Evolutionary conservation across 2,888 invertebrate genomes (phyloP).

Genomic region (Drosophila pseudotakahashii): DNA sequence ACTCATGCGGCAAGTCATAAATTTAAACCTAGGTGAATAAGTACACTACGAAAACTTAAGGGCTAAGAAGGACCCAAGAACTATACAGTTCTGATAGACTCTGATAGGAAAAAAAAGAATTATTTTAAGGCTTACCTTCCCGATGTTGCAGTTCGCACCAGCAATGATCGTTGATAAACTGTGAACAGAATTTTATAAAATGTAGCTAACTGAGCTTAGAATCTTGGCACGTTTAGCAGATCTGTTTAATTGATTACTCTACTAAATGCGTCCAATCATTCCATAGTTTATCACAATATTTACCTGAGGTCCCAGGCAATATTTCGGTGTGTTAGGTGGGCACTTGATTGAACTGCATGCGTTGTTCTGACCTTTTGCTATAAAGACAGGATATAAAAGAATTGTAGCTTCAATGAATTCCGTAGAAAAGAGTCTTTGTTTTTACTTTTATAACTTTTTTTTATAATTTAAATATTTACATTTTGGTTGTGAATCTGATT

Average conservation of each 20-base stretch:
- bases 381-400: not conserved
- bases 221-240: too few relatives aligned
- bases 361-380: slow-evolving; percentile 50
- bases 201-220: too few relatives aligned
- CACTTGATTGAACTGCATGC: slow-evolving; percentile 80
- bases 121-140: slow-evolving; percentile 73
- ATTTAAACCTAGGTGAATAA: slow-evolving; percentile 25
- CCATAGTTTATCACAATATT: not conserved
- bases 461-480: too few relatives aligned
- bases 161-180: slow-evolving; percentile 84
- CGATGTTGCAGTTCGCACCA: slow-evolving; percentile 83
- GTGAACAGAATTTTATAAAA: slow-evolving; percentile 8
- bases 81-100: too few relatives aligned
- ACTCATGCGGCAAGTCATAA: slow-evolving; percentile 56
- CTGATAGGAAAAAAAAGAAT: too few relatives aligned
- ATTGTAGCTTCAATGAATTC: not conserved
- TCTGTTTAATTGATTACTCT: too few relatives aligned
- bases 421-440: not conserved
- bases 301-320: slow-evolving; percentile 78
- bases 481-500: too few relatives aligned
- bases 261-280: not conserved
- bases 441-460: not conserved
- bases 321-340: slow-evolving; percentile 74
- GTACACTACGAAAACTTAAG: not conserved
- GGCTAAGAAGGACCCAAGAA: not conserved